Evolutionary conservation across 2,888 invertebrate species (phyloP).

Genomic region (Alloplasta piceator): DNA sequence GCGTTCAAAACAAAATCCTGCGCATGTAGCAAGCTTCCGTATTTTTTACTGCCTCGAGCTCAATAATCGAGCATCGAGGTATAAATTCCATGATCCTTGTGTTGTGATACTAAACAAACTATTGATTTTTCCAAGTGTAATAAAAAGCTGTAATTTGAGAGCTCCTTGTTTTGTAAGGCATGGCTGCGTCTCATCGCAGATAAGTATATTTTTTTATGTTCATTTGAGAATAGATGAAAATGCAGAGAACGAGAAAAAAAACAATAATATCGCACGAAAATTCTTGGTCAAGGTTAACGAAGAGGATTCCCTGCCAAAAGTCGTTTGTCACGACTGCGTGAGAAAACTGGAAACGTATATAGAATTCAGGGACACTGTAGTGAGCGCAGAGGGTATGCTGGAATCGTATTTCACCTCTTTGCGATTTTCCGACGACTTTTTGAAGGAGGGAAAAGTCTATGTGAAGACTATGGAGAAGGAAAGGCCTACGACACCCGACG

Average conservation of each 20-base stretch:
- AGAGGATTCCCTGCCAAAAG: slow-evolving; percentile 89
- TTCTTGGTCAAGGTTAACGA: slow-evolving; percentile 85
- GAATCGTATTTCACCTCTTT: slow-evolving; percentile 87
- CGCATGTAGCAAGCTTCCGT: too few relatives aligned
- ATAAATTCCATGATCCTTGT: too few relatives aligned
- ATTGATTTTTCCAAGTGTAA: neutral
- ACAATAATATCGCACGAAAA: slow-evolving; percentile 11
- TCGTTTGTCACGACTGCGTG: slow-evolving; percentile 87
- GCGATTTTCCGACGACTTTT: slow-evolving; percentile 86
- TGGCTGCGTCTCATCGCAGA: neutral
- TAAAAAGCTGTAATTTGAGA: neutral
- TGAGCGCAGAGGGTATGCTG: slow-evolving; percentile 88
- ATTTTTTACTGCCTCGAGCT: neutral
- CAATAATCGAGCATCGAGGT: too few relatives aligned
- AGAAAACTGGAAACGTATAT: slow-evolving; percentile 86
- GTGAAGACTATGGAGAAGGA: slow-evolving; percentile 81
- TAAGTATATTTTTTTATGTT: neutral
- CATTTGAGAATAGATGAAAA: too few relatives aligned
- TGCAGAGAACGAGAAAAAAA: neutral
- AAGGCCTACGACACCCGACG: slow-evolving; percentile 72
- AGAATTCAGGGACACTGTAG: slow-evolving; percentile 87
- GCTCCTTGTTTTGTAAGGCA: neutral
- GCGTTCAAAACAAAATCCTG: too few relatives aligned
- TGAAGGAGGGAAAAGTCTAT: slow-evolving; percentile 86
- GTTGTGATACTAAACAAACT: too few relatives aligned